Evolutionary conservation across 1,140 invertebrate species (phyloP).

Genomic region (Leptoteleia sp.): DNA sequence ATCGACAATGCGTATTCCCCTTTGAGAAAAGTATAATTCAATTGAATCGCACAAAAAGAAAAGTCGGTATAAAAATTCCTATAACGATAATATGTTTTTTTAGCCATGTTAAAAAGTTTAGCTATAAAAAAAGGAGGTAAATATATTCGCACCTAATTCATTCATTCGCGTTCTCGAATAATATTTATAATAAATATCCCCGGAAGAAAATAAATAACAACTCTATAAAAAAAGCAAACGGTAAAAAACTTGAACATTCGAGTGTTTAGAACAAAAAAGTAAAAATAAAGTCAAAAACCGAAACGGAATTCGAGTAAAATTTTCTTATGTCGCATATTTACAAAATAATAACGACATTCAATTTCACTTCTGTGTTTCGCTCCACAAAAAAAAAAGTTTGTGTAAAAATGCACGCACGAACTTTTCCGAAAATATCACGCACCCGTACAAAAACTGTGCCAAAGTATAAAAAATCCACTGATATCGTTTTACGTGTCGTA

Average conservation of each 20-base stretch:
- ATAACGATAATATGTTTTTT: constrained; percentile 1
- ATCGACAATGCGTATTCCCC: background rate
- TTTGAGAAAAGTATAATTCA: no score
- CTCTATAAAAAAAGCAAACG: no score
- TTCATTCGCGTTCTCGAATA: background rate
- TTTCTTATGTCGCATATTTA: background rate
- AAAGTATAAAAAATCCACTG: constrained; percentile 37
- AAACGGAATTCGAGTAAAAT: no score
- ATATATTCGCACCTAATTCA: background rate
- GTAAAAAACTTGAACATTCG: no score
- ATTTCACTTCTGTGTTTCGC: background rate
- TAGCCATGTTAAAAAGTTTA: constrained; percentile 9
- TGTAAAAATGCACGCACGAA: constrained; percentile 15
- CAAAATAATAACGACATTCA: constrained; percentile 1
- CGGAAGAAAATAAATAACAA: no score
- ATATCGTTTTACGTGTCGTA: constrained; percentile 19
- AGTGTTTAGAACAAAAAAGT: no score
- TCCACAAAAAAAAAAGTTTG: background rate
- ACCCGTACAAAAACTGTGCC: constrained; percentile 43
- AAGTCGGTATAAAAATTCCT: constrained; percentile 15
- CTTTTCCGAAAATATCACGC: constrained; percentile 2
- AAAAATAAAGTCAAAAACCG: no score
- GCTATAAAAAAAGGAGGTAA: constrained; percentile 11
- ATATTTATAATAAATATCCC: no score
- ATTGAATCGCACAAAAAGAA: background rate